Evolutionary conservation across 2,113 vertebrate species (phyloP).

Genomic region (Lepus americanus): DNA sequence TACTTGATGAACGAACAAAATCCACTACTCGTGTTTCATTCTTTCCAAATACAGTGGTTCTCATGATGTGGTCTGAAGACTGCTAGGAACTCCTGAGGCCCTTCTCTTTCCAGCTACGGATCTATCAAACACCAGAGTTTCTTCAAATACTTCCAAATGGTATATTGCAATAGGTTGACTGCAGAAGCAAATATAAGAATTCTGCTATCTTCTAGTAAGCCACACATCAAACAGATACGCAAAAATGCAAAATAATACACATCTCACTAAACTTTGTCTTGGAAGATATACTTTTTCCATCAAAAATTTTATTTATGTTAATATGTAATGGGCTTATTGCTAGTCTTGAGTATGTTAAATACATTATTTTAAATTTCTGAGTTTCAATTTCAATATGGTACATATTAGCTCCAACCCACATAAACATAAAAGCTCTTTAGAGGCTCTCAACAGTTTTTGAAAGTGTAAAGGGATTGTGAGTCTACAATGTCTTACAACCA

Average conservation of each 20-base stretch:
- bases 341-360: not conserved
- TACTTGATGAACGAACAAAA: slow-evolving; percentile 1
- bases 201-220: not conserved
- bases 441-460: not conserved
- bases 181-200: not conserved
- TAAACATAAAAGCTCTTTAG: slow-evolving; percentile 17
- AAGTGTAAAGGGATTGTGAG: not conserved
- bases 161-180: not conserved
- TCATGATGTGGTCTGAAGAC: not conserved
- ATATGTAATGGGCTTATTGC: not conserved
- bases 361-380: not conserved
- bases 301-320: not conserved
- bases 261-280: not conserved
- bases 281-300: not conserved
- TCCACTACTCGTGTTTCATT: not conserved
- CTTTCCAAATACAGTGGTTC: not conserved
- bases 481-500: not conserved
- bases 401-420: not conserved
- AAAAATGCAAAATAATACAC: not conserved
- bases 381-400: not conserved
- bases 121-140: not conserved
- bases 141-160: not conserved
- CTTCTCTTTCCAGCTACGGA: not conserved
- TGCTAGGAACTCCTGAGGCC: not conserved
- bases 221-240: not conserved